A percentile compares a stretch with the other conserved stretches of the same genome.
These are phyloP conservation scores for Emmelina monodactyla DNA, from an alignment of 2,888 invertebrate species.

Conservation along the genomic window DNA sequence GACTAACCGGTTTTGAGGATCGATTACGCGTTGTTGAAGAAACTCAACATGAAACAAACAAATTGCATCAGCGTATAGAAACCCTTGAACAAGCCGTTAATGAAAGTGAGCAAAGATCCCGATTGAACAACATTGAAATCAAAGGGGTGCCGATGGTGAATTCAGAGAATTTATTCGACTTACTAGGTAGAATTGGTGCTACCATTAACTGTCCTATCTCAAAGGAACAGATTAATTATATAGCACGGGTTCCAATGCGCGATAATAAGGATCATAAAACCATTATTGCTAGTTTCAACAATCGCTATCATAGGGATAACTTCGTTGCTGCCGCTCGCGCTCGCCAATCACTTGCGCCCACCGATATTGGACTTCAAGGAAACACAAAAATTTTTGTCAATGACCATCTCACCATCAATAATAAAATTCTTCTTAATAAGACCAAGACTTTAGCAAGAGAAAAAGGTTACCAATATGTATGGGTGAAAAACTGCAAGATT, in stretches of 20 bases:
- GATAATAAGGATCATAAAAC: slow-evolving; percentile 9
- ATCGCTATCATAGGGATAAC: slow-evolving; percentile 11
- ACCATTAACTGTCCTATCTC: neutral
- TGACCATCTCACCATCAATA: too few species aligned
- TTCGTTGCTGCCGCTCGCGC: slow-evolving; percentile 10
- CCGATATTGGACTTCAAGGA: neutral
- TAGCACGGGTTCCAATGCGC: neutral
- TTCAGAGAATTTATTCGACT: neutral
- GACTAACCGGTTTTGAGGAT: neutral
- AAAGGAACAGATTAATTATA: slow-evolving; percentile 2
- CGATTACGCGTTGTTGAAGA: neutral
- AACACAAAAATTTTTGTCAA: too few species aligned
- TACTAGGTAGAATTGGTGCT: neutral
- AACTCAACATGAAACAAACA: neutral
- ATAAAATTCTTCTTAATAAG: too few species aligned
- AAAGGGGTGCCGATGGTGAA: slow-evolving; percentile 1
- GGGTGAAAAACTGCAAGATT: too few species aligned
- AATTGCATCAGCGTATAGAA: neutral
- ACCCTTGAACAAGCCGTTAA: too few species aligned
- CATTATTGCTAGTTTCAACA: slow-evolving; percentile 8
- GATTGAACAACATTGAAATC: slow-evolving; percentile 3
- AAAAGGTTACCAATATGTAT: too few species aligned
- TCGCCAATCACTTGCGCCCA: neutral
- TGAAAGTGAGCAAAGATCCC: neutral
- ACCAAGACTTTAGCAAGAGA: too few species aligned